Base-by-base conservation (phyloP, 2,888 invertebrate species). In the Ferrisia virgata region DNA sequence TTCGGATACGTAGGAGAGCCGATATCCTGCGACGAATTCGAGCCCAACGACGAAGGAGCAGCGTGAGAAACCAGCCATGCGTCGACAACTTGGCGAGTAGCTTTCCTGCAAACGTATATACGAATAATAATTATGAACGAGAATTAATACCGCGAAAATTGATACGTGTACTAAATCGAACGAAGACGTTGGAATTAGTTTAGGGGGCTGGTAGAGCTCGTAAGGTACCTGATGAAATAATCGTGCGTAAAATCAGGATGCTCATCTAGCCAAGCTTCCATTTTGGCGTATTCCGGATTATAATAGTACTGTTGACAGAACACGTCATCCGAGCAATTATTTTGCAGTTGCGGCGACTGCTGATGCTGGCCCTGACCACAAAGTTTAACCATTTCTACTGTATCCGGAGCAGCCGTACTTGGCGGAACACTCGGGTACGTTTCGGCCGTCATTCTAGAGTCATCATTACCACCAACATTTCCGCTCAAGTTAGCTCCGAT, bases 251-350 rank as follows among this genome's bases (percentile, higher is more conserved):
- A 98, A 89, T 96, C 96, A 87, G 95, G 96, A 91, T 98, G 97
- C 89, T 97, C 97, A 90, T 98, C 97, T 87, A 98, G 92, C 97
- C 97, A 98, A 87, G 96, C 93, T 90, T 97, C 97, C 91, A 97
- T 96, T 86, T 94, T 93, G 85, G 95, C 94, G 89, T 94, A 95
- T 89, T 96, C 95, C 86, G 94, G 93, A 90, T 95, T 95, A 89
- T 95, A 95, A 89, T 91, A 90, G 84, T 87, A 86, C 87, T 89
- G 88, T 85, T 87, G 89, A 90, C 89, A 87, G 89, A 89, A 87
- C 88, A 86, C 87, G 87, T 84, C 84, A 31, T 79, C 79, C 39
- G 53, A 36, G 64, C 79, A 58, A 64, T 84, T 84, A 64, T 84
- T 58, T 18, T 64, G 39, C 43, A 40, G 43, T 11, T 69, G 69